Conservation (phyloP, 2,113 vertebrate species). For the Tachysurus vachellii region DNA sequence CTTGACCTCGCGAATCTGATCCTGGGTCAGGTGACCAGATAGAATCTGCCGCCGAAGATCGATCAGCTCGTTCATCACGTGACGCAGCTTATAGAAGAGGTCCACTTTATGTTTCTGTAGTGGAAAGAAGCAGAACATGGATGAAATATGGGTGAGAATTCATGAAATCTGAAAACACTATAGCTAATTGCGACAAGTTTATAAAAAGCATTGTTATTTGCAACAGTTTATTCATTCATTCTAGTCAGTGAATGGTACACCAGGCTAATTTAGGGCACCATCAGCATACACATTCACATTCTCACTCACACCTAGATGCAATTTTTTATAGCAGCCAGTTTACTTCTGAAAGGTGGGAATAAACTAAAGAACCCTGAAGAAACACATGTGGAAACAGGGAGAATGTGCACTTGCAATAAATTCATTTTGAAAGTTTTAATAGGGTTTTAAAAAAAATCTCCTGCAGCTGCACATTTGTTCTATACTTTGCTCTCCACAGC, state of each 20-base stretch:
- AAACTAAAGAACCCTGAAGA: neutral
- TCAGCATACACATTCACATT: neutral
- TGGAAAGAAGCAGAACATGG: slow-evolving; percentile 5
- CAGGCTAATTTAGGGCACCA: neutral
- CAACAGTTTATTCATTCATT: neutral
- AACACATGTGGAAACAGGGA: neutral
- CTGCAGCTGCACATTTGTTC: neutral
- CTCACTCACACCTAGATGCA: neutral
- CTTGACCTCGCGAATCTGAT: slow-evolving; percentile 94
- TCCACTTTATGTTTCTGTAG: slow-evolving; percentile 94
- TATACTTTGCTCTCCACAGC: neutral
- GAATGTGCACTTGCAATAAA: neutral
- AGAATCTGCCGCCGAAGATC: slow-evolving; percentile 93
- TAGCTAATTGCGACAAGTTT: neutral
- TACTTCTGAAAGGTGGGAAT: neutral
- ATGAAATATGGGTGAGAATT: neutral
- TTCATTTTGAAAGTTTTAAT: neutral
- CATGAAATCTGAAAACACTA: neutral
- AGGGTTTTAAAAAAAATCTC: neutral
- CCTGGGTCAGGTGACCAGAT: slow-evolving; percentile 93
- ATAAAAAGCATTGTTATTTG: neutral
- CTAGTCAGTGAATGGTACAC: neutral
- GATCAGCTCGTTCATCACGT: slow-evolving; percentile 97
- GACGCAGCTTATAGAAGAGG: slow-evolving; percentile 97
- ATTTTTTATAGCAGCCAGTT: neutral